Percentiles rank a stretch among this genome's conserved stretches.
Conservation (phyloP, 2,888 invertebrate species). For the Seira sanloemensis region DNA sequence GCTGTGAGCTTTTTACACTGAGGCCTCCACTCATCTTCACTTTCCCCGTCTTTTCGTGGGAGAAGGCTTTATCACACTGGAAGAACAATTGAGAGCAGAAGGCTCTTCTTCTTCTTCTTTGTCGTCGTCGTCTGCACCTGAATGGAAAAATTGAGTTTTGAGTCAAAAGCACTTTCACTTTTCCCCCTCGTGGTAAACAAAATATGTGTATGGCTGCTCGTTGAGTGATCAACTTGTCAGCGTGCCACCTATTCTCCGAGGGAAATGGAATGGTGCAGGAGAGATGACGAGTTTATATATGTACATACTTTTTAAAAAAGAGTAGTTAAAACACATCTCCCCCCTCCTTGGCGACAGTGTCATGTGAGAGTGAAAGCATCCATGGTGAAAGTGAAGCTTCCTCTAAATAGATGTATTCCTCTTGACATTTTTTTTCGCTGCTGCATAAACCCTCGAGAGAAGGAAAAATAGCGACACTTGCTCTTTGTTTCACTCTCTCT, state of each 20-base stretch:
- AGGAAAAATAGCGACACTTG: background rate
- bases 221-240: conserved; percentile 5
- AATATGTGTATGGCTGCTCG: no score
- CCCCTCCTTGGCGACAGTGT: no score
- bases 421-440: background rate
- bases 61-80: background rate
- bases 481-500: background rate
- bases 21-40: background rate
- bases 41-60: background rate
- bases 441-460: background rate
- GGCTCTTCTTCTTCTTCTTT: background rate
- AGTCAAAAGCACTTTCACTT: background rate
- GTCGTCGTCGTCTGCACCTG: background rate
- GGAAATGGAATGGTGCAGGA: background rate
- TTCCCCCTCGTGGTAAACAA: background rate
- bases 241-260: background rate
- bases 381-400: background rate
- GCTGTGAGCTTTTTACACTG: background rate
- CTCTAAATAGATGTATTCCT: background rate
- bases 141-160: background rate
- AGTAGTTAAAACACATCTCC: no score
- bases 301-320: no score
- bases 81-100: background rate
- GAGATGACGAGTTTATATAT: background rate
- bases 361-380: background rate